phyloP scores from a whole-genome alignment of 2,888 invertebrate species.

The Acanthosepion lycidas region DNA sequence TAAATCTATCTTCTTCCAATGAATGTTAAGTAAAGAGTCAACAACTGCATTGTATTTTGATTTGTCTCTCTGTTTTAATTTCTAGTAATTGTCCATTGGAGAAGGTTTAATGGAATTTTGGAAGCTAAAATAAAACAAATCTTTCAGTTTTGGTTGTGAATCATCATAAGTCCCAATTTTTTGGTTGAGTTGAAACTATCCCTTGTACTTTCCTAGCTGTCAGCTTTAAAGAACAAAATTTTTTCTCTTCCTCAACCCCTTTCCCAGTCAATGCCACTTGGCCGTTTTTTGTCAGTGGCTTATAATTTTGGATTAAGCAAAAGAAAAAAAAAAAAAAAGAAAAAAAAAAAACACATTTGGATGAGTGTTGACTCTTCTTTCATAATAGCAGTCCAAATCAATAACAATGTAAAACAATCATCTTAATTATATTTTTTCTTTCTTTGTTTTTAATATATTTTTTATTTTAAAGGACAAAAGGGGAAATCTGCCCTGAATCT shows the following conservation, averaged over 20 bases:
- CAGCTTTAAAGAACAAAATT: not conserved
- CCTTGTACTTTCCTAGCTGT: not conserved
- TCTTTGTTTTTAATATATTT: not conserved
- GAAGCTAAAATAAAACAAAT: not conserved
- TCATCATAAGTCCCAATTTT: not conserved
- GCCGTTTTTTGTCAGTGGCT: not conserved
- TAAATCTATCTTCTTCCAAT: not conserved
- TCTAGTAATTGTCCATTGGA: slow-evolving; percentile 33
- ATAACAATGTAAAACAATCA: not conserved
- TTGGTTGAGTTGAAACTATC: not conserved
- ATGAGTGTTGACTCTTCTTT: not conserved
- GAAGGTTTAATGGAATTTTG: slow-evolving; percentile 14
- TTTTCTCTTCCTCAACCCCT: not conserved
- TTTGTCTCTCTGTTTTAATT: not conserved
- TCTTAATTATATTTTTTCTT: not conserved
- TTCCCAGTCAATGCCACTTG: not conserved
- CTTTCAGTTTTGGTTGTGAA: not conserved
- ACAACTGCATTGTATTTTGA: not conserved
- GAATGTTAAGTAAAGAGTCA: not conserved
- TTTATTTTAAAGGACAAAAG: not conserved
- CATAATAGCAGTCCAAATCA: too few relatives aligned
- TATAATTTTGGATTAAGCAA: not conserved
- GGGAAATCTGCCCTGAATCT: not conserved
- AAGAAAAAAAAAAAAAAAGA: not conserved
- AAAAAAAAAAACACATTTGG: not conserved